Evolutionary conservation across 2,797 vertebrate species (phyloP), one percentile per base, ranked within the genome.

Genomic region (Myiothlypis coronata): DNA sequence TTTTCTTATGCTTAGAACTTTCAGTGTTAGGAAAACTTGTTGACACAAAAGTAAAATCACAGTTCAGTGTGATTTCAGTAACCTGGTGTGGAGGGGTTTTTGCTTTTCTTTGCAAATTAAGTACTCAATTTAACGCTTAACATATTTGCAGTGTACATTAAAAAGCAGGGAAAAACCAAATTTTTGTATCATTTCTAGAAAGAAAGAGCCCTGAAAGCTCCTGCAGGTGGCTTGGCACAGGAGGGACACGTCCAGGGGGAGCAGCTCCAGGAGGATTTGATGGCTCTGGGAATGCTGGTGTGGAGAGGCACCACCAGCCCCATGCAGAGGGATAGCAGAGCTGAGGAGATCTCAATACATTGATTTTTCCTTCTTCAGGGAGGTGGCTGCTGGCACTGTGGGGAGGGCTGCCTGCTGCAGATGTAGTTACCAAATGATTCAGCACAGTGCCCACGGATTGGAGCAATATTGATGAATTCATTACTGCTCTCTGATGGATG

Each of bases 371-470:
- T 63, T 44, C 79, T 55, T 59, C 68, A 72, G 89, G 50, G 92
- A 68, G 80, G 34, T 83, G 82, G n/a, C 41, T 79, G 88, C 70
- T 92, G 93, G 23, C 63, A 52, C 74, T 1, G 39, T 79, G 43
- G 79, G 60, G 46, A 39, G 4, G 69, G 64, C 9, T 83, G 83
- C 78, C 69, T 78, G 82, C 89, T 92, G 87, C 85, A 89, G 61
- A 83, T 96, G 93, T 85, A 65, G 94, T 78, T 93, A 27, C 69
- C 76, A 49, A 89, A 85, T 95, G 93, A 94, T 96, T 96, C 92
- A 96, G 89, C 92, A 71, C 39, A 6, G 12, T 88, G 27, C 89
- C 89, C 89, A 83, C 35, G 21, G 64, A 0, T 53, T 85, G 88
- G 61, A 92, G 91, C 89, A 50, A 5, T 92, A 92, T 86, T 88